Percentiles rank a stretch among this genome's conserved stretches.
phyloP scores from a whole-genome alignment of 2,797 vertebrate species.

The Karalla daura region DNA sequence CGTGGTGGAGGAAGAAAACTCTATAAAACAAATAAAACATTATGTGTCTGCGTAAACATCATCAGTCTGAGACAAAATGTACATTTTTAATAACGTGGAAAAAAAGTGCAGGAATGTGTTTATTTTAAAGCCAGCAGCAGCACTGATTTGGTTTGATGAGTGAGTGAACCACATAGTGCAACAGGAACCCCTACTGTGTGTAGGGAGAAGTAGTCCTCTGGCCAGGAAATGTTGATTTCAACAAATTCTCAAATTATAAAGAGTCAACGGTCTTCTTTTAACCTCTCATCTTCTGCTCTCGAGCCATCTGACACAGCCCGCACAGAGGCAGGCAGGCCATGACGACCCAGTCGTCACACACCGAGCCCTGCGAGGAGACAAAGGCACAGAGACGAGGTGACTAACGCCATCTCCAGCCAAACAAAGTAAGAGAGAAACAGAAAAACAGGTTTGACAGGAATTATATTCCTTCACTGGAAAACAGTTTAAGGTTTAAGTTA shows the following conservation, averaged over 20 bases:
- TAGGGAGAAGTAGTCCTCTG: not conserved
- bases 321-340: slow-evolving; percentile 80
- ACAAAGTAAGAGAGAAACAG: not conserved
- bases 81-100: no score
- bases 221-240: not conserved
- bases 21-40: no score
- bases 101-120: no score
- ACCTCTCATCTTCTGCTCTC: slow-evolving; percentile 82
- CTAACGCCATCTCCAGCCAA: not conserved
- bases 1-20: no score
- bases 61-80: no score
- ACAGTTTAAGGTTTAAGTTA: no score
- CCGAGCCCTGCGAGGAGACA: slow-evolving; percentile 76
- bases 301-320: slow-evolving; percentile 85
- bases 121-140: no score
- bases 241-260: not conserved
- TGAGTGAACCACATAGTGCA: no score
- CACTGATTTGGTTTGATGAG: no score
- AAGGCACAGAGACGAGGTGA: not conserved
- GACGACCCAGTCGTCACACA: slow-evolving; percentile 85
- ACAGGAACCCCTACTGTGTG: no score
- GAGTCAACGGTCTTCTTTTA: slow-evolving; percentile 14
- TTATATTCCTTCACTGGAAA: no score
- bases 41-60: no score
- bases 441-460: not conserved